These are phyloP conservation scores for Ctenopoma kingsleyae DNA, from an alignment of 2,797 vertebrate species.

Conservation along the genomic window DNA sequence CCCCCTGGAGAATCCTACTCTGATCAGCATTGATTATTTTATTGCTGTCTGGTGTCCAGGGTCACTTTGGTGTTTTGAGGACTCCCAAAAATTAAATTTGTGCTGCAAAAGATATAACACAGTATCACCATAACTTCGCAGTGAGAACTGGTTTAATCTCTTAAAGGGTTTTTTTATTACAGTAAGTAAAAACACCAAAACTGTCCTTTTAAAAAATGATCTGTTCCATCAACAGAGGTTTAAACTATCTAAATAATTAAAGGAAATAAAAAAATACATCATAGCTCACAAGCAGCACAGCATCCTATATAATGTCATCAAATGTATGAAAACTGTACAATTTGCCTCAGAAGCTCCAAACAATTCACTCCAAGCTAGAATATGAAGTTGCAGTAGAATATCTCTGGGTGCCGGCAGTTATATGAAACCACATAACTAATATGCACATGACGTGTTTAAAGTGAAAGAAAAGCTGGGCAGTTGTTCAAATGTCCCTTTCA, in stretches of 20 bases:
- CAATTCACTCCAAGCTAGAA: conserved; percentile 36
- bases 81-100: conserved; percentile 1
- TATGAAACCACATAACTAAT: conserved; percentile 77
- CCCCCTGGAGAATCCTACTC: conserved; percentile 7
- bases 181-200: neutral
- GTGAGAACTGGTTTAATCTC: conserved; percentile 2
- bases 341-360: conserved; percentile 13
- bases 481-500: conserved; percentile 67
- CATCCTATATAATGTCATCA: conserved; percentile 22
- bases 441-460: conserved; percentile 81
- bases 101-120: conserved; percentile 8
- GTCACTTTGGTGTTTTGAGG: conserved; percentile 4
- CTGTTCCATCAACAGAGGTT: too few relatives aligned
- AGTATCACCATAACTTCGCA: neutral
- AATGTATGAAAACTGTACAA: conserved; percentile 13
- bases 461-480: conserved; percentile 70
- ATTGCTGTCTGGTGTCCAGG: conserved; percentile 25
- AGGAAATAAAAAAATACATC: neutral
- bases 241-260: neutral
- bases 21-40: conserved; percentile 49
- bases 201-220: neutral
- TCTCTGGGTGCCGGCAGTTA: conserved; percentile 49
- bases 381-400: conserved; percentile 45
- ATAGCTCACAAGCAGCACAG: neutral
- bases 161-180: neutral